Conservation (phyloP, 2,888 invertebrate genomes). For the Plusia festucae region DNA sequence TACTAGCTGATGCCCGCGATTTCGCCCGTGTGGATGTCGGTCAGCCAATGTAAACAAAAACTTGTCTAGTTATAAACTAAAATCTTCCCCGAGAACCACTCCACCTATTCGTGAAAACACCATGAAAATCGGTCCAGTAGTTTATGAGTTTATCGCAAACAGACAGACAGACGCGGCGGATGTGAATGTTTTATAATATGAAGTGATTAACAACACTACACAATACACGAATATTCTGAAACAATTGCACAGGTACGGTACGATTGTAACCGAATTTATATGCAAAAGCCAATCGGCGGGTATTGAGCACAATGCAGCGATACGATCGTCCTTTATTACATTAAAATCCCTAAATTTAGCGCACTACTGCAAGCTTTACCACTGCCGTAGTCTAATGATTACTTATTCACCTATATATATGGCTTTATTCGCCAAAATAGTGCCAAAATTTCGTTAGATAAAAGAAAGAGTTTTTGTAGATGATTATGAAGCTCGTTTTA, state of each 20-base stretch:
- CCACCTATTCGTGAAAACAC: too few relatives aligned
- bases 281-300: constrained; percentile 3
- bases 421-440: constrained; percentile 1
- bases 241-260: background rate
- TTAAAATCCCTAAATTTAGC: background rate
- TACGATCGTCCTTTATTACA: constrained; percentile 18
- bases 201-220: too few relatives aligned
- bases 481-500: background rate
- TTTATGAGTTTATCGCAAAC: too few relatives aligned
- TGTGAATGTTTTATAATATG: too few relatives aligned
- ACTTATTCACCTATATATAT: background rate
- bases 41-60: too few relatives aligned
- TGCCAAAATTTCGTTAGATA: background rate
- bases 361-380: background rate
- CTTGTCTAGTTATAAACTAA: too few relatives aligned
- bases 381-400: constrained; percentile 1
- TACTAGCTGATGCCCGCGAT: too few relatives aligned
- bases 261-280: constrained; percentile 1
- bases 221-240: background rate
- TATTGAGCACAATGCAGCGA: constrained; percentile 4
- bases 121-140: too few relatives aligned
- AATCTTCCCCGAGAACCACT: too few relatives aligned
- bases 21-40: too few relatives aligned
- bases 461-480: background rate
- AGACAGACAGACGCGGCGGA: too few relatives aligned